These are phyloP conservation scores for Cactoblastis cactorum DNA, from an alignment of 2,888 invertebrate species.

Conservation along the genomic window DNA sequence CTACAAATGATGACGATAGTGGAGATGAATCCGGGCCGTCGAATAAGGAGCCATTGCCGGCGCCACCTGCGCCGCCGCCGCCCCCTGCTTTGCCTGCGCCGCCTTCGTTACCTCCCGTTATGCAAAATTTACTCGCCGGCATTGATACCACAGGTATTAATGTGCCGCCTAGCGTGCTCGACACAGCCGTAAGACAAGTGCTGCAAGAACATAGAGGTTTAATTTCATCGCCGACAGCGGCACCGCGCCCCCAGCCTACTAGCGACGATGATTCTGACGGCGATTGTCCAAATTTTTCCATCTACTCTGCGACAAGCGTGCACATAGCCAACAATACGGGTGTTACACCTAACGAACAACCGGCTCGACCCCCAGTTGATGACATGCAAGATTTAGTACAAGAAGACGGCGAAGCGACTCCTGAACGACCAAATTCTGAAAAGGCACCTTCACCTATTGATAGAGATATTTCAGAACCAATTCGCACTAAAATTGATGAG, in stretches of 20 bases:
- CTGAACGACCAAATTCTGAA: constrained; percentile 16
- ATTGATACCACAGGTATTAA: constrained; percentile 35
- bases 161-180: constrained; percentile 47
- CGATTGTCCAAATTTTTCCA: constrained; percentile 91
- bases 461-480: background rate
- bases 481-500: background rate
- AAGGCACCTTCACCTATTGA: constrained; percentile 14
- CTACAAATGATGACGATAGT: constrained; percentile 64
- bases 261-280: constrained; percentile 79
- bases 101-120: constrained; percentile 15
- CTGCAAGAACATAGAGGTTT: constrained; percentile 55
- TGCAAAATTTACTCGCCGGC: constrained; percentile 40
- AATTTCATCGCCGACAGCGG: constrained; percentile 37
- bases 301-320: constrained; percentile 90
- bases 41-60: constrained; percentile 10
- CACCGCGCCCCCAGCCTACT: constrained; percentile 29
- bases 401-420: constrained; percentile 36
- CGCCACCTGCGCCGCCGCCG: constrained; percentile 12
- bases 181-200: constrained; percentile 58
- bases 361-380: constrained; percentile 23
- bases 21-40: constrained; percentile 39
- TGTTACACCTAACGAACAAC: constrained; percentile 25
- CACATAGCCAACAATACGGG: constrained; percentile 81
- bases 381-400: constrained; percentile 44
- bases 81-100: constrained; percentile 7